phyloP scores from a whole-genome alignment of 2,113 vertebrate species.

The Pangasianodon hypophthalmus region DNA sequence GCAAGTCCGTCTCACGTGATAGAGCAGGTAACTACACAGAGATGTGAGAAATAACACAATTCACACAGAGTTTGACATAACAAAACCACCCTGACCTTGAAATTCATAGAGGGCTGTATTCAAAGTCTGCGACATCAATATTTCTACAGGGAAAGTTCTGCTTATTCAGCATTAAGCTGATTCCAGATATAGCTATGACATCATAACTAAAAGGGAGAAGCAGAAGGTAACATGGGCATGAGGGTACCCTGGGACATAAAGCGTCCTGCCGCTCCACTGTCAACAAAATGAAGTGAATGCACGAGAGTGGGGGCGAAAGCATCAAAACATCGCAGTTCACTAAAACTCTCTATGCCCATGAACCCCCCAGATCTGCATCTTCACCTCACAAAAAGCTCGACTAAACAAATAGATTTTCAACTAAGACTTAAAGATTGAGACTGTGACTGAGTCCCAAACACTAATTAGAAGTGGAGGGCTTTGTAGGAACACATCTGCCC shows the following conservation, averaged over 20 bases:
- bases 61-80: not conserved
- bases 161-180: not conserved
- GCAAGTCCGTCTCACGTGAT: conserved; percentile 20
- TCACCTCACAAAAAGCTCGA: not conserved
- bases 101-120: not conserved
- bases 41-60: not conserved
- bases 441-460: not conserved
- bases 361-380: not conserved
- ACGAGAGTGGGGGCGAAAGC: no score
- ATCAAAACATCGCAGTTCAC: not conserved
- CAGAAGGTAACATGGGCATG: not conserved
- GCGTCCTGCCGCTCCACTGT: not conserved
- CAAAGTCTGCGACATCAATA: not conserved
- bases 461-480: not conserved
- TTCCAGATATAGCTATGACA: not conserved
- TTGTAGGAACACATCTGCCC: not conserved
- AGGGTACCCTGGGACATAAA: not conserved
- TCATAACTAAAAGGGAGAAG: not conserved
- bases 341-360: not conserved
- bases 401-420: no score
- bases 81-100: not conserved
- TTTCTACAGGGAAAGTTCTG: not conserved
- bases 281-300: not conserved
- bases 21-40: conserved; percentile 37
- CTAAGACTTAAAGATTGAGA: no score